Evolutionary conservation across 2,888 invertebrate genomes (phyloP).

Genomic region (Sturmia bella): DNA sequence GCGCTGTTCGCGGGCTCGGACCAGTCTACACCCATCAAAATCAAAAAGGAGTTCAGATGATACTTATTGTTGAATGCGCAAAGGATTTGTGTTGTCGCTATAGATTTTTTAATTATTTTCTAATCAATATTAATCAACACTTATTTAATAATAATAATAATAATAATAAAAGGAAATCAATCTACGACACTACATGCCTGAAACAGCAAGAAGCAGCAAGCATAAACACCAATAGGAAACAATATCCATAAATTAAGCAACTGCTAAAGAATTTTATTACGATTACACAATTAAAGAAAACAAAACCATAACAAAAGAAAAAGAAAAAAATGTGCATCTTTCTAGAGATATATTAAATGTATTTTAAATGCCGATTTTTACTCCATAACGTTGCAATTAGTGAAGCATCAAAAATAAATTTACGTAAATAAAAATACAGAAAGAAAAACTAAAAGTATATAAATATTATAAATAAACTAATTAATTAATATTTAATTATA

Average conservation of each 20-base stretch:
- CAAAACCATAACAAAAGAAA: not conserved
- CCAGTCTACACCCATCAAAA: constrained; percentile 21
- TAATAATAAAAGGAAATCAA: constrained; percentile 53
- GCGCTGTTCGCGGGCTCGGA: constrained; percentile 27
- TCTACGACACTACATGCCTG: constrained; percentile 55
- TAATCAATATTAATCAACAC: constrained; percentile 54
- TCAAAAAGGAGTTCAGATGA: constrained; percentile 39
- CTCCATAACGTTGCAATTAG: constrained; percentile 63
- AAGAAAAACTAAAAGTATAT: constrained; percentile 37
- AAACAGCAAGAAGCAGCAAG: constrained; percentile 52
- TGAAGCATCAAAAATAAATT: constrained; percentile 58
- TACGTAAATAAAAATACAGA: constrained; percentile 49
- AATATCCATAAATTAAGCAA: constrained; percentile 38
- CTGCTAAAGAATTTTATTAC: constrained; percentile 59
- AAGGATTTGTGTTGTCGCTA: constrained; percentile 51
- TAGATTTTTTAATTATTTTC: constrained; percentile 57
- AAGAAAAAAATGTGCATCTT: constrained; percentile 48
- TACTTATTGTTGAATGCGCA: constrained; percentile 47
- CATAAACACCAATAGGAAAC: constrained; percentile 64
- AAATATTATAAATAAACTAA: constrained; percentile 67
- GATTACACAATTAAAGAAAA: constrained; percentile 51
- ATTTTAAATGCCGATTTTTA: constrained; percentile 69
- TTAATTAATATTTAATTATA: constrained; percentile 71
- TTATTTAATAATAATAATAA: constrained; percentile 53
- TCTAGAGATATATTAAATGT: constrained; percentile 63